These are phyloP conservation scores for Nineta flava DNA, from an alignment of 2,888 invertebrate genomes.

Conservation along the genomic window DNA sequence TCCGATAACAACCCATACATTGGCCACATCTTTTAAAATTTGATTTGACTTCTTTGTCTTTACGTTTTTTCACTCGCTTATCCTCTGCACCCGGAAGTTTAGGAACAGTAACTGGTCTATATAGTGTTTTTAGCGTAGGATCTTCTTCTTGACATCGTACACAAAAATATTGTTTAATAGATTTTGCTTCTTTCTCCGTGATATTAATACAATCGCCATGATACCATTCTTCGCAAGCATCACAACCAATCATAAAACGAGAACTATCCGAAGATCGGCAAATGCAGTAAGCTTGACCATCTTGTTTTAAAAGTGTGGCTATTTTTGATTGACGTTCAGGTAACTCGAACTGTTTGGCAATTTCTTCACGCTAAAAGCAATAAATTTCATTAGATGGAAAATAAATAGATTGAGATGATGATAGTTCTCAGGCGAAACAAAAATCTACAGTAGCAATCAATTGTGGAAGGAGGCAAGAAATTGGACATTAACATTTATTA, in stretches of 20 bases:
- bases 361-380: slow-evolving; percentile 60
- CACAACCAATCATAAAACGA: slow-evolving; percentile 96
- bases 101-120: slow-evolving; percentile 20
- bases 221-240: slow-evolving; percentile 96
- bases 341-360: slow-evolving; percentile 73
- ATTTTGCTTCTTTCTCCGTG: slow-evolving; percentile 81
- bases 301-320: slow-evolving; percentile 71
- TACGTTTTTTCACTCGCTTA: slow-evolving; percentile 18
- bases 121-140: slow-evolving; percentile 40
- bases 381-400: neutral
- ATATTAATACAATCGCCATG: slow-evolving; percentile 96
- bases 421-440: too few relatives aligned
- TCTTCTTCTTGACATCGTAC: slow-evolving; percentile 71
- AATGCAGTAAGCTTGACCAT: slow-evolving; percentile 87
- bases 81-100: slow-evolving; percentile 14
- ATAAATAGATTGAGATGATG: too few relatives aligned
- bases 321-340: slow-evolving; percentile 86
- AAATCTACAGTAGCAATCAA: too few relatives aligned
- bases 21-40: slow-evolving; percentile 47
- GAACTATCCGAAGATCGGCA: slow-evolving; percentile 88
- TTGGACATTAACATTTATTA: too few relatives aligned
- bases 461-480: too few relatives aligned
- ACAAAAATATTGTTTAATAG: slow-evolving; percentile 88
- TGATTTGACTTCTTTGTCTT: slow-evolving; percentile 20
- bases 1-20: slow-evolving; percentile 55